Percentiles rank a stretch among this genome's conserved stretches.
These are phyloP conservation scores for Siphlonurus alternatus DNA, from an alignment of 2,888 invertebrate genomes.

Conservation along the genomic window DNA sequence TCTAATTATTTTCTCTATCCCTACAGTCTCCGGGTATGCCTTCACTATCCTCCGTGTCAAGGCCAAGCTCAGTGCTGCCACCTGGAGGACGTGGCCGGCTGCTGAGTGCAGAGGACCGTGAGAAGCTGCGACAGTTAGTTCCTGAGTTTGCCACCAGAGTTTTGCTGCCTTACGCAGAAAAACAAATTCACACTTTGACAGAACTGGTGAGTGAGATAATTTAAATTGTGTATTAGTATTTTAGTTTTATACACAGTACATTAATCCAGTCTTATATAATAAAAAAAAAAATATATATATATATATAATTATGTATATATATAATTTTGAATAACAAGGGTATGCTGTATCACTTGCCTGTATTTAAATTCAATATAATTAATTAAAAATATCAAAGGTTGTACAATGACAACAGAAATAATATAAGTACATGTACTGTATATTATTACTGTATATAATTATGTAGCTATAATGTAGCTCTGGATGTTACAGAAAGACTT, in stretches of 20 bases:
- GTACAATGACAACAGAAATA: too few species aligned
- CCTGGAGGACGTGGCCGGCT: conserved; percentile 37
- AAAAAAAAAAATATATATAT: background rate
- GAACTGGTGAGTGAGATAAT: conserved; percentile 41
- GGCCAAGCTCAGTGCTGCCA: background rate
- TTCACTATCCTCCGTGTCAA: conserved; percentile 3
- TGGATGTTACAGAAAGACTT: too few species aligned
- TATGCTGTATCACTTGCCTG: too few species aligned
- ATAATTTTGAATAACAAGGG: too few species aligned
- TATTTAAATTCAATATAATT: too few species aligned
- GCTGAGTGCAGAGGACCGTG: conserved; percentile 66
- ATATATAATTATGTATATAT: too few species aligned
- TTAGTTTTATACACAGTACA: background rate
- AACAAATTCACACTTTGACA: conserved; percentile 60
- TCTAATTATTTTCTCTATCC: conserved; percentile 6
- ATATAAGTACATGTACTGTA: too few species aligned
- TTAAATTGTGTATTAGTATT: background rate
- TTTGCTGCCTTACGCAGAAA: conserved; percentile 81
- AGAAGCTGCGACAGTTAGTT: conserved; percentile 65
- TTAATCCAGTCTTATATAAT: background rate
- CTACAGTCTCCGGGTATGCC: conserved; percentile 1
- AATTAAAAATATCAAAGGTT: too few species aligned
- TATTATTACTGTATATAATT: too few species aligned
- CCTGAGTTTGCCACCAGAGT: conserved; percentile 76
- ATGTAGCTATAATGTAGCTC: too few species aligned